A percentile compares a stretch with the other conserved stretches of the same genome.
Evolutionary conservation across 2,113 vertebrate genomes (phyloP).

Genomic region (Platichthys flesus): DNA sequence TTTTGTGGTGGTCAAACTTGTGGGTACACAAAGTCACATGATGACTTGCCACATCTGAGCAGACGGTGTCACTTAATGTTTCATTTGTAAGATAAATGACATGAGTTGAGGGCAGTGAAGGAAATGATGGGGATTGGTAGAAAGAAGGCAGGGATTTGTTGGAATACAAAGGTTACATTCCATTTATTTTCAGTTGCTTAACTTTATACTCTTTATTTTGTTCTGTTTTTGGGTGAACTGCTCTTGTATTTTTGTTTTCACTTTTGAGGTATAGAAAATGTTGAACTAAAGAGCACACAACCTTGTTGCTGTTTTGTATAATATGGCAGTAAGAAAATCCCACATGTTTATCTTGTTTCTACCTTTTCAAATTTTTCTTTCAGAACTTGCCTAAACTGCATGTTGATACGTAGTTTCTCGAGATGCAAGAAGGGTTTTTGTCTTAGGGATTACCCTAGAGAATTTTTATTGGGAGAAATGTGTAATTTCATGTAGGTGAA

Average conservation of each 20-base stretch:
- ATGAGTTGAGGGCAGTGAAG: constrained; percentile 17
- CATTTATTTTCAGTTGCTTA: constrained; percentile 67
- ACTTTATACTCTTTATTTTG: constrained; percentile 50
- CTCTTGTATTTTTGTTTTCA: constrained; percentile 72
- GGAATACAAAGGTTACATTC: constrained; percentile 74
- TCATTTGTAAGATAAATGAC: constrained; percentile 18
- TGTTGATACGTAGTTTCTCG: constrained; percentile 73
- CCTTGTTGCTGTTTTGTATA: constrained; percentile 67
- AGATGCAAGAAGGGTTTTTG: constrained; percentile 57
- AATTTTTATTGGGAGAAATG: constrained; percentile 71
- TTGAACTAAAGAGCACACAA: constrained; percentile 68
- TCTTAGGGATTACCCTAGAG: constrained; percentile 76
- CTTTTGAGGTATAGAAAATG: constrained; percentile 68
- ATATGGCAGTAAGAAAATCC: constrained; percentile 56
- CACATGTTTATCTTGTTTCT: constrained; percentile 63
- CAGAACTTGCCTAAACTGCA: constrained; percentile 75
- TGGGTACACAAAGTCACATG: constrained; percentile 45
- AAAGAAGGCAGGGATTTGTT: constrained; percentile 38
- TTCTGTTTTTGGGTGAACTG: constrained; percentile 49
- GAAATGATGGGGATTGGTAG: constrained; percentile 20
- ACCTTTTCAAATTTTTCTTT: constrained; percentile 67
- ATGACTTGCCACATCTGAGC: constrained; percentile 14
- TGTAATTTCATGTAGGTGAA: constrained; percentile 81
- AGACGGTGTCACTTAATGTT: constrained; percentile 19
- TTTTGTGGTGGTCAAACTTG: constrained; percentile 25